Percentiles rank a stretch among this genome's conserved stretches.
These are phyloP conservation scores for Callospermophilus lateralis DNA, from an alignment of 2,113 vertebrate species.

Conservation along the genomic window DNA sequence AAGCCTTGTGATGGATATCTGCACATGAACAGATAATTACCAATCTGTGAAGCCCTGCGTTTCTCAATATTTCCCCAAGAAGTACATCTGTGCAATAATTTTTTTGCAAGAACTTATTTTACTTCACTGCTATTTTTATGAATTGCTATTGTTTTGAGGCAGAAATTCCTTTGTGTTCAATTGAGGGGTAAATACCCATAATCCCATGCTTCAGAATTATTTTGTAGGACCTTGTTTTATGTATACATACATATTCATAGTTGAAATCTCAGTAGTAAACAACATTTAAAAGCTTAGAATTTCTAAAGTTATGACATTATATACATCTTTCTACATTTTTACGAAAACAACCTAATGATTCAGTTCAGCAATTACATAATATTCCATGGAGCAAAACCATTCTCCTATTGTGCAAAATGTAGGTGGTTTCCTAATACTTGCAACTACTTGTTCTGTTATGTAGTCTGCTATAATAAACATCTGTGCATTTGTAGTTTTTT, in stretches of 20 bases:
- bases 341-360: not conserved
- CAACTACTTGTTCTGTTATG: not conserved
- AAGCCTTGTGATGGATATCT: too few relatives aligned
- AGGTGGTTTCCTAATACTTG: conserved; percentile 36
- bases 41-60: not conserved
- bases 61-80: conserved; percentile 27
- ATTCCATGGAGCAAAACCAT: conserved; percentile 16
- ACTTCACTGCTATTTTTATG: conserved; percentile 37
- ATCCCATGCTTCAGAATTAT: not conserved
- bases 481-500: not conserved
- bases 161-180: conserved; percentile 34
- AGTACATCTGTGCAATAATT: not conserved
- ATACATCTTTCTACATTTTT: conserved; percentile 52
- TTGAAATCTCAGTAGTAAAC: not conserved
- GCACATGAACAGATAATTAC: not conserved
- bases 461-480: not conserved
- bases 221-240: not conserved
- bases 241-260: not conserved
- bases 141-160: conserved; percentile 38
- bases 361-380: not conserved
- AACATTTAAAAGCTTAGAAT: not conserved
- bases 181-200: not conserved
- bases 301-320: conserved; percentile 14
- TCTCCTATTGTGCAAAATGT: not conserved
- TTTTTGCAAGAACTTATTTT: conserved; percentile 22